phyloP scores from a whole-genome alignment of 2,888 invertebrate genomes.

The Nysson spinosus region DNA sequence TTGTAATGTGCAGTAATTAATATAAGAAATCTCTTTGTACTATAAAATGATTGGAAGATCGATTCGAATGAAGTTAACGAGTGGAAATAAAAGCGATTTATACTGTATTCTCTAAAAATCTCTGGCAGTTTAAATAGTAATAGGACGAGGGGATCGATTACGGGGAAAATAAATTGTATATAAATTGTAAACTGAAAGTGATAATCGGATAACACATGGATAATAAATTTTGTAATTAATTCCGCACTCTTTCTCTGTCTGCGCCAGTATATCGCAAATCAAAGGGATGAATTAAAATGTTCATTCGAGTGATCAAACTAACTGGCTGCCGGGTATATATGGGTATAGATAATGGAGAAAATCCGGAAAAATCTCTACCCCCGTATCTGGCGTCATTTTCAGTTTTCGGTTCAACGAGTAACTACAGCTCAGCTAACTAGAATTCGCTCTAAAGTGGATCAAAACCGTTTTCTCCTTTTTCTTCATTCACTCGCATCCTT shows the following conservation, averaged over 20 bases:
- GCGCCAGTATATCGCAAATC: slow-evolving; percentile 14
- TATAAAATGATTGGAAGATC: too few species aligned
- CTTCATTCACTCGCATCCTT: slow-evolving; percentile 12
- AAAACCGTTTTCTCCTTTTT: slow-evolving; percentile 26
- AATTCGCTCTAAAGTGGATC: slow-evolving; percentile 51
- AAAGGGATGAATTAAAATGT: slow-evolving; percentile 23
- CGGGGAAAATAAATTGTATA: too few species aligned
- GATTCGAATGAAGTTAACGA: too few species aligned
- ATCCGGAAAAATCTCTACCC: slow-evolving; percentile 14
- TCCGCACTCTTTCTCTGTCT: neutral
- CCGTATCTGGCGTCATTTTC: slow-evolving; percentile 40
- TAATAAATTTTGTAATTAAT: neutral
- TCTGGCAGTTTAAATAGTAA: too few species aligned
- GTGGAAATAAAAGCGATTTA: too few species aligned
- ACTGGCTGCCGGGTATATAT: slow-evolving; percentile 3
- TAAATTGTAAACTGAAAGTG: too few species aligned
- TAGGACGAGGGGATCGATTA: too few species aligned
- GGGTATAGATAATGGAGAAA: neutral
- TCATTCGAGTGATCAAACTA: slow-evolving; percentile 6
- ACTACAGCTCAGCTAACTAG: slow-evolving; percentile 45
- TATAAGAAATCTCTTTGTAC: too few species aligned
- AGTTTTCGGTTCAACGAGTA: slow-evolving; percentile 46
- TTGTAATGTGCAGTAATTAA: too few species aligned
- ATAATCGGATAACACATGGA: too few species aligned
- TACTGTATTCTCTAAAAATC: too few species aligned